These are phyloP conservation scores for Brachionus calyciflorus DNA, from an alignment of 1,140 invertebrate genomes.

Conservation along the genomic window DNA sequence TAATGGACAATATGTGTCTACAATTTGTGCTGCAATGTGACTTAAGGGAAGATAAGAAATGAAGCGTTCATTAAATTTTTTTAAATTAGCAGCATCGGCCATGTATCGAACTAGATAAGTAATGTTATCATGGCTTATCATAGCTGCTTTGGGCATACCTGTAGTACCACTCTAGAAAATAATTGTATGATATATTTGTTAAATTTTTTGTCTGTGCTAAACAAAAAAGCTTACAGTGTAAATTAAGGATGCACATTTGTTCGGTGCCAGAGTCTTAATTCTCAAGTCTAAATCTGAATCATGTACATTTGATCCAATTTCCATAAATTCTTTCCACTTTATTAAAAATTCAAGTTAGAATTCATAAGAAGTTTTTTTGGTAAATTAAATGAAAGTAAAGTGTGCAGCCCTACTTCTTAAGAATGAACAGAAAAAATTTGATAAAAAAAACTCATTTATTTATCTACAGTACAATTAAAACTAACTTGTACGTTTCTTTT, in stretches of 20 bases:
- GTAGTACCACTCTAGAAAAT: slow-evolving; percentile 76
- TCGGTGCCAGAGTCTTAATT: slow-evolving; percentile 71
- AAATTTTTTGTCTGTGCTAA: neutral
- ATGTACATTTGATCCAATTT: slow-evolving; percentile 70
- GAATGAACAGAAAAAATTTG: too few species aligned
- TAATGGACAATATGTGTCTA: slow-evolving; percentile 73
- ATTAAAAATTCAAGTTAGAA: neutral
- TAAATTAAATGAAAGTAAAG: too few species aligned
- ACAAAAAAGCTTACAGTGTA: slow-evolving; percentile 71
- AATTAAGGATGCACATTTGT: slow-evolving; percentile 84
- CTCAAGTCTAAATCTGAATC: slow-evolving; percentile 70
- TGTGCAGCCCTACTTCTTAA: too few species aligned
- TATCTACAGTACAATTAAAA: too few species aligned
- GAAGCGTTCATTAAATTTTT: slow-evolving; percentile 64
- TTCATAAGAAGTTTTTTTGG: too few species aligned
- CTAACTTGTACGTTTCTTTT: too few species aligned
- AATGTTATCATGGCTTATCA: slow-evolving; percentile 84
- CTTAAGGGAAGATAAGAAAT: slow-evolving; percentile 81
- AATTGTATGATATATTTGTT: neutral
- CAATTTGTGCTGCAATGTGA: slow-evolving; percentile 80
- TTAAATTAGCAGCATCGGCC: slow-evolving; percentile 46
- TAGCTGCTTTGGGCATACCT: slow-evolving; percentile 83
- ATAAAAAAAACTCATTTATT: too few species aligned
- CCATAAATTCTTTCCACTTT: slow-evolving; percentile 77
- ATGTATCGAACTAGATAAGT: slow-evolving; percentile 3